Evolutionary conservation across 2,797 vertebrate genomes (phyloP), one percentile per base, ranked within the genome.

Genomic region (Aratinga solstitialis): DNA sequence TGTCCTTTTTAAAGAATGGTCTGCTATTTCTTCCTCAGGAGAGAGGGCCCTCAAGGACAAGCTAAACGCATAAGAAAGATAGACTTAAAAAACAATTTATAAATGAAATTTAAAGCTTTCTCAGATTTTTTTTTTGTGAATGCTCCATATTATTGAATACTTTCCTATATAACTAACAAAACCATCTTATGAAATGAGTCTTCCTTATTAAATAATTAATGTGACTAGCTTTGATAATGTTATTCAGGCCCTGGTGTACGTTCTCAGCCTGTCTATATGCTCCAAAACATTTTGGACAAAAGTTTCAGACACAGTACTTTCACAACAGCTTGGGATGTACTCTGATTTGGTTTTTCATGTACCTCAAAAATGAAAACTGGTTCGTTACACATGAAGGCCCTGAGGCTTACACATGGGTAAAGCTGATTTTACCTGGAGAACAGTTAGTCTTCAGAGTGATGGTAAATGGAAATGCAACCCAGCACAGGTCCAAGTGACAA

Each of bases 1-100:
- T 48, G 54, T 78, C 65, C 36, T 38, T 89, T 86, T 71, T 48
- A 90, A 86, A 50, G 51, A 90, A 93, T 47, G 48, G 68, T 75
- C 48, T 74, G 29, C 30, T 84, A 82, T 73, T 32, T 82, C 40
- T 95, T 97, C 87, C 90, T 96, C 7, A 13, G 93, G 43, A 87
- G 72, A 89, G 72, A 87, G 34, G 80, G 72, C 53, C 36, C 81
- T 93, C 50, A 93, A 85, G 53, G 43, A 61, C 26, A 68, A 36
- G 9, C 3, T 56, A 74, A 89, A 66, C 56, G n/a, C 8, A 47
- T 24, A 53, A 50, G 18, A 42, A 90, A 82, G 14, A 38, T 0
- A 29, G 40, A 89, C 11, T 56, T 85, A 30, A 92, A 86, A 87
- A 95, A 34, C 38, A 53, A 71, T 26, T 77, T 56, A 62, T 30